Base-by-base conservation (phyloP, 2,797 vertebrate species). In the Ctenochaetus hawaiiensis region DNA sequence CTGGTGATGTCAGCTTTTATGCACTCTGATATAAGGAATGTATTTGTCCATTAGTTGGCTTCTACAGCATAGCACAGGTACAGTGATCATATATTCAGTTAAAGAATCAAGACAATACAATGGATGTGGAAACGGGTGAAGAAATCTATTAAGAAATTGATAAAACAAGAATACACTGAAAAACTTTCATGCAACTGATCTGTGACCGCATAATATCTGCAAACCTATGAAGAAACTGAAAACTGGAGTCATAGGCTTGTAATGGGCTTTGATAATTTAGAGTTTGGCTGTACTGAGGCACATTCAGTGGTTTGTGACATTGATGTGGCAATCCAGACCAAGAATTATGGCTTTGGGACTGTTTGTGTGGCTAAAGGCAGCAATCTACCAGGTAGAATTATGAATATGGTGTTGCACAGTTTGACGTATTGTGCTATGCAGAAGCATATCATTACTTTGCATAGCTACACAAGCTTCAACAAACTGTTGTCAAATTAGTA, bases 371-470 rank as follows among this genome's bases (percentile, higher is more conserved):
- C 58, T 18, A 43, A 39, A 62, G 13, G 49, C 62, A 11, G 56
- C 58, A 39, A 66, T 66, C 61, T 56, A 22, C 20, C 22, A 23
- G 45, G 62, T 41, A 54, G 49, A 41, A 43, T 56, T 14, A 37
- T 26, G 63, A 76, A 66, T 72, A 54, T 37, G 63, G 74, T 26
- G 63, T 84, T 30, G 78, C 58, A 39, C 49, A n/a, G 43, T 37
- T 51, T 60, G 30, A 67, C 54, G 44, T 70, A 56, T 65, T 47
- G 56, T 67, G 18, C 41, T 52, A 86, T 86, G 75, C 75, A 81
- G 10, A 65, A 66, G 81, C 59, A 76, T 78, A 60, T 69, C 54
- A 83, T 86, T 72, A 73, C 23, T 62, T 75, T 22, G 61, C 64
- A 56, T 62, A 43, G 57, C 59, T 72, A 73, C 57, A 75, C 63